Evolutionary conservation across 2,113 vertebrate species (phyloP), one percentile per base, ranked within the genome.

Genomic region (Elgaria multicarinata): DNA sequence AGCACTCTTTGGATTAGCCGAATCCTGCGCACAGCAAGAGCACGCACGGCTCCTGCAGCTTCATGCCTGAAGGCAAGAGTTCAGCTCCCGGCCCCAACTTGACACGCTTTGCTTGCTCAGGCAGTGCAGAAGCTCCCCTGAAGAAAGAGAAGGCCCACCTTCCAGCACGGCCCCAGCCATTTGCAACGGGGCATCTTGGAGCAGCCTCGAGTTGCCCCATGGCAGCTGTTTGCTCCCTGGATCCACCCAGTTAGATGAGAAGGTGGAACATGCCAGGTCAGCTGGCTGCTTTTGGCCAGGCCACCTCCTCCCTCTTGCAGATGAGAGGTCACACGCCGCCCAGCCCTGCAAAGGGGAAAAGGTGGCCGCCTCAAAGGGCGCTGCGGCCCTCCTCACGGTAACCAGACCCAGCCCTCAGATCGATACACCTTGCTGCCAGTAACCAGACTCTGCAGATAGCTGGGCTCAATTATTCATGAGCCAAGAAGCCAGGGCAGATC

Each of bases 401-500:
- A 97, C 96, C 93, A 93, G 93, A 97, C 84, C 87, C 87, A 31
- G 55, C 42, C 28, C n/a, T 67, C 90, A 10, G 9, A 18, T 46
- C 53, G 20, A 79, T 33, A 50, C 91, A 87, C 89, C 13, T 91
- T 90, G 91, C 94, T 95, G 69, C 0, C 83, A 94, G 97, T 97
- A 98, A 98, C 80, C 89, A 66, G 96, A 95, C 85, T 91, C 95
- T 92, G 92, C 90, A 7, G 94, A 91, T 90, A 95, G 87, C 79
- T 28, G 74, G 42, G 64, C 88, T 98, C 95, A 97, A 98, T 97
- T 97, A 98, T 98, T 97, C 94, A 97, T 95, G 94, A 96, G 96
- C 96, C 58, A 22, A 62, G 94, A 90, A 97, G 93, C 94, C 93
- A 93, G 88, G 93, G 87, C 91, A 96, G 96, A 96, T 97, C 94